phyloP scores from a whole-genome alignment of 1,140 invertebrate genomes.

The Drosophila takahashii region DNA sequence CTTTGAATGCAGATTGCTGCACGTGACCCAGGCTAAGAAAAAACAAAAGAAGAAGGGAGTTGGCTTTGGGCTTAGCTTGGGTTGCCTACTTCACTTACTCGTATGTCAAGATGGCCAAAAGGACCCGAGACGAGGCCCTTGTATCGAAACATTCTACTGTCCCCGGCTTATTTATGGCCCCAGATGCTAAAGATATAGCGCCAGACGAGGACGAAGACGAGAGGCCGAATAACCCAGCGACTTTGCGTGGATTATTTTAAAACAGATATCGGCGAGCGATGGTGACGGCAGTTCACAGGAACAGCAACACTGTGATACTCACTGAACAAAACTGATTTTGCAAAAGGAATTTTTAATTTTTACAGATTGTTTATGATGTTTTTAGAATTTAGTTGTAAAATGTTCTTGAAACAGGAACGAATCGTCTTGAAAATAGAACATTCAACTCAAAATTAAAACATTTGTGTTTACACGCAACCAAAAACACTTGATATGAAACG shows the following conservation, averaged over 20 bases:
- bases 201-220: slow-evolving; percentile 71
- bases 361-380: too few relatives aligned
- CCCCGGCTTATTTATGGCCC: slow-evolving; percentile 77
- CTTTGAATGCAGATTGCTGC: slow-evolving; percentile 18
- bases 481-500: too few relatives aligned
- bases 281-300: slow-evolving; percentile 71
- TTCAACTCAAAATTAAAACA: too few relatives aligned
- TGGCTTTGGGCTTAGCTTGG: slow-evolving; percentile 17
- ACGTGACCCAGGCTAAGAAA: slow-evolving; percentile 12
- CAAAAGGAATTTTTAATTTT: too few relatives aligned
- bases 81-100: slow-evolving; percentile 44
- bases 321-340: slow-evolving; percentile 11
- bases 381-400: too few relatives aligned
- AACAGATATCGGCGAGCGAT: slow-evolving; percentile 64
- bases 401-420: too few relatives aligned
- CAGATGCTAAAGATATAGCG: slow-evolving; percentile 79
- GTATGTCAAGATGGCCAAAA: slow-evolving; percentile 57
- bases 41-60: not conserved
- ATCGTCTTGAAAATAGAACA: too few relatives aligned
- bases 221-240: slow-evolving; percentile 13
- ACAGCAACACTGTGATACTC: slow-evolving; percentile 14
- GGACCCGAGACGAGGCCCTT: slow-evolving; percentile 40
- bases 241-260: slow-evolving; percentile 53
- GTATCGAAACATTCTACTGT: slow-evolving; percentile 73
- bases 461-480: too few relatives aligned